Percentiles rank a stretch among this genome's conserved stretches.
phyloP scores from a whole-genome alignment of 2,797 vertebrate genomes.

The Aphelocoma californica region DNA sequence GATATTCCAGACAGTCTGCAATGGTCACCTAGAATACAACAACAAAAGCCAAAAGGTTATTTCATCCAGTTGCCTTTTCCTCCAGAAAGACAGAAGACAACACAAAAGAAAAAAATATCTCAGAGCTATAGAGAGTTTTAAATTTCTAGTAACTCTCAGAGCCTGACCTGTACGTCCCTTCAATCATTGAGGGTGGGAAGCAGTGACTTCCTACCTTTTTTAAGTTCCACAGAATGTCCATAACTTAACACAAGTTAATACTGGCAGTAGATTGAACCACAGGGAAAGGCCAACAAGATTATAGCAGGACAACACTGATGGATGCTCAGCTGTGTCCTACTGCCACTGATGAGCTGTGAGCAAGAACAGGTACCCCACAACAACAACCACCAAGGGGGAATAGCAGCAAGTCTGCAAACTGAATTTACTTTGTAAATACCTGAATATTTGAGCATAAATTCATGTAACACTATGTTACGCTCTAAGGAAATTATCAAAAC shows the following conservation, averaged over 20 bases:
- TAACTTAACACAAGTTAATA: neutral
- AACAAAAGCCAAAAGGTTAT: neutral
- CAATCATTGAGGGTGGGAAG: neutral
- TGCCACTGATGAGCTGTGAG: neutral
- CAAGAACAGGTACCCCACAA: neutral
- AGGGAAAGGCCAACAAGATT: neutral
- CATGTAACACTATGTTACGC: rapidly evolving
- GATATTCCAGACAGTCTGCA: slow-evolving; percentile 91
- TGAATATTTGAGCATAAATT: neutral
- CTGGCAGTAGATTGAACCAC: neutral
- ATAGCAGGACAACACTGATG: neutral
- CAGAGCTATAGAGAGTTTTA: neutral
- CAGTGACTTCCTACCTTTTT: neutral
- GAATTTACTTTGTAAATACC: neutral
- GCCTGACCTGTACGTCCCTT: neutral
- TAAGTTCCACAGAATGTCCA: neutral
- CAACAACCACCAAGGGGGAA: neutral
- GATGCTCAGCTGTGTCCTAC: neutral
- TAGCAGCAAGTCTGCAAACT: neutral
- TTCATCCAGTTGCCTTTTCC: neutral
- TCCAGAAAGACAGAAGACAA: neutral
- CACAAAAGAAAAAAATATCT: neutral
- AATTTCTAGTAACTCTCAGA: neutral
- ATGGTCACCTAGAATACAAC: slow-evolving; percentile 84
- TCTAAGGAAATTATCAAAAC: neutral